Evolutionary conservation across 2,888 invertebrate genomes (phyloP).

Genomic region (Calameuta filiformis): DNA sequence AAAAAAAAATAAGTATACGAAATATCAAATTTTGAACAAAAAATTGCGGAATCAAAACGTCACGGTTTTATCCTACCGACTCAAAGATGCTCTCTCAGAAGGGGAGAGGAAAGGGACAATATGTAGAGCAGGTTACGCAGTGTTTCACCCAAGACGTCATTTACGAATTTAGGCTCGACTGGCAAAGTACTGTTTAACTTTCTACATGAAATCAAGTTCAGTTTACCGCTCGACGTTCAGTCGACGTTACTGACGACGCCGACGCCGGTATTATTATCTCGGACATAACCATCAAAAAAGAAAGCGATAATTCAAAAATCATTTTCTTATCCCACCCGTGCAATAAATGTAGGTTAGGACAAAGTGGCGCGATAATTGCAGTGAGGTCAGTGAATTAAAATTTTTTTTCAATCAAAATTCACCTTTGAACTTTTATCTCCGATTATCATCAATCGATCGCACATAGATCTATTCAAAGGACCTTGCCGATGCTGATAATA

Average conservation of each 20-base stretch:
- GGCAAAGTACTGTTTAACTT: slow-evolving; percentile 25
- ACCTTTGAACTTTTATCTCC: neutral
- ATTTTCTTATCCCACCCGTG: neutral
- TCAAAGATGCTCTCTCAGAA: neutral
- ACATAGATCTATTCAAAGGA: neutral
- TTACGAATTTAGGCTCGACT: slow-evolving; percentile 29
- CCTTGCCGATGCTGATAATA: neutral
- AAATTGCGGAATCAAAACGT: neutral
- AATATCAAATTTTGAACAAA: slow-evolving; percentile 1
- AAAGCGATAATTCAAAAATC: neutral
- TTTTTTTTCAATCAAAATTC: neutral
- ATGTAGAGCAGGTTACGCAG: slow-evolving; percentile 24
- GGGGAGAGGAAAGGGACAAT: slow-evolving; percentile 17
- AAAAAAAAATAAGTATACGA: slow-evolving; percentile 31
- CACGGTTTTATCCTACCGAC: neutral
- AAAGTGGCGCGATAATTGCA: neutral
- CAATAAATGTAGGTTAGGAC: neutral
- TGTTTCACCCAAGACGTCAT: slow-evolving; percentile 15
- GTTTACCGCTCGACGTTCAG: slow-evolving; percentile 1
- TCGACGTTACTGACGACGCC: neutral
- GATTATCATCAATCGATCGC: neutral
- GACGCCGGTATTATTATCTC: neutral
- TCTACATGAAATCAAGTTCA: slow-evolving; percentile 31
- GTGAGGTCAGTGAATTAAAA: neutral
- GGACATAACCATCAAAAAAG: neutral